Evolutionary conservation across 2,113 vertebrate genomes (phyloP).

Genomic region (Tetrao urogallus): DNA sequence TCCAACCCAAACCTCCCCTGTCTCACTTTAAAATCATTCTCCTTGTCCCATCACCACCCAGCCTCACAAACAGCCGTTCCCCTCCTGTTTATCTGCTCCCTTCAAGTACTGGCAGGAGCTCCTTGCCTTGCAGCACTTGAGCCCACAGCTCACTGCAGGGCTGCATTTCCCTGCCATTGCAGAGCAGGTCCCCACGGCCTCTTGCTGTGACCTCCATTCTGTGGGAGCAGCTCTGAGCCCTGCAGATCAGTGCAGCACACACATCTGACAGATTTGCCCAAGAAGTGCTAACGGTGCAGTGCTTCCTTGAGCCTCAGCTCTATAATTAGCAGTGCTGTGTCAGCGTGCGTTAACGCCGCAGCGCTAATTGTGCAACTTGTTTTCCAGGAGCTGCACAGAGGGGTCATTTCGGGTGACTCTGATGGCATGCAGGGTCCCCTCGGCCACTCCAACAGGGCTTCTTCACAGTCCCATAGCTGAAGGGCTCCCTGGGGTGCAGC

Average conservation of each 20-base stretch:
- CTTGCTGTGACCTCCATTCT: background rate
- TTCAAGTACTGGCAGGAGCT: background rate
- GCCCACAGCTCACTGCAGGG: accelerated
- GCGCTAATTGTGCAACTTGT: background rate
- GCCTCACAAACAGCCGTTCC: too few species aligned
- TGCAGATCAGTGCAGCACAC: background rate
- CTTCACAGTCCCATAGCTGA: background rate
- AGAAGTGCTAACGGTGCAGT: background rate
- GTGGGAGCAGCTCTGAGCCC: background rate
- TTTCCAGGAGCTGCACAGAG: conserved; percentile 17
- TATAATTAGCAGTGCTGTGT: conserved; percentile 33
- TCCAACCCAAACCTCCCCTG: too few species aligned
- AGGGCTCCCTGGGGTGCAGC: background rate
- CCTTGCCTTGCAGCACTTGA: background rate
- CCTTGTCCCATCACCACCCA: too few species aligned
- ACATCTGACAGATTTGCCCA: background rate
- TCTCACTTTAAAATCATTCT: too few species aligned
- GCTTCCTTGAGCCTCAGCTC: background rate
- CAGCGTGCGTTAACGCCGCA: background rate
- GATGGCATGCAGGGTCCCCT: background rate
- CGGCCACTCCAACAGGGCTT: background rate
- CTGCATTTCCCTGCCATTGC: accelerated
- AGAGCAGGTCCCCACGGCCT: background rate
- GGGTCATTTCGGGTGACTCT: conserved; percentile 16
- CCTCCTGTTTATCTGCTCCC: too few species aligned